Evolutionary conservation across 2,797 vertebrate genomes (phyloP).

Genomic region (Siniperca scherzeri): DNA sequence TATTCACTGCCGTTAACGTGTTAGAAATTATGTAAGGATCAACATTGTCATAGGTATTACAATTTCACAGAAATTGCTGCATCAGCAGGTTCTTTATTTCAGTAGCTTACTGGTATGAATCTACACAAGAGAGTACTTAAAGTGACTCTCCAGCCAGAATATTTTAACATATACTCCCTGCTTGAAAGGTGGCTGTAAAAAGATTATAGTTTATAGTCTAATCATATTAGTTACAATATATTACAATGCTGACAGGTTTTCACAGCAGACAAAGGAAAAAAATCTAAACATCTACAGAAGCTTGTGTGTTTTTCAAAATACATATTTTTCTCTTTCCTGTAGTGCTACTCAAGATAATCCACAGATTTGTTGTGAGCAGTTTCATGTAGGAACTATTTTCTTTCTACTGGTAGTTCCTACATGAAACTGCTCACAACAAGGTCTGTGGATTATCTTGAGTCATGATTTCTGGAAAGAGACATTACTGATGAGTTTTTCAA

Average conservation of each 20-base stretch:
- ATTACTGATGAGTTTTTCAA: too few species aligned
- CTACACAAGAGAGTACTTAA: background rate
- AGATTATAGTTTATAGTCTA: background rate
- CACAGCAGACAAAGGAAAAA: background rate
- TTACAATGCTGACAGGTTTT: background rate
- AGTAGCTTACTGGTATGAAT: background rate
- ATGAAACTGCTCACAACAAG: too few species aligned
- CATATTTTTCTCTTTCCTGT: too few species aligned
- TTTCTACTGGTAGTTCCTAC: too few species aligned
- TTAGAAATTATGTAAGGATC: constrained; percentile 16
- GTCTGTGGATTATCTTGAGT: too few species aligned
- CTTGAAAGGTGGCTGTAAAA: background rate
- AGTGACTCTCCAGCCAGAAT: background rate
- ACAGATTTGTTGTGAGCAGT: too few species aligned
- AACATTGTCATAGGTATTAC: background rate
- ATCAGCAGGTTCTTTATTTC: constrained; percentile 12
- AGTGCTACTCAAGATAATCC: too few species aligned
- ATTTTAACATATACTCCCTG: background rate
- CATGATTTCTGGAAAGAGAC: too few species aligned
- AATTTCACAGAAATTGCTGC: background rate
- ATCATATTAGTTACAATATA: background rate
- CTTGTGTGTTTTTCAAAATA: background rate
- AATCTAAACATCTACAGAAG: background rate
- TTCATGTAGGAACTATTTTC: too few species aligned
- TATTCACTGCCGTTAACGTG: constrained; percentile 11